A percentile compares a stretch with the other conserved stretches of the same genome.
phyloP scores from a whole-genome alignment of 30 jellyfish, hydroid and myxozoan genomes.

The Aurelia coerulea region DNA sequence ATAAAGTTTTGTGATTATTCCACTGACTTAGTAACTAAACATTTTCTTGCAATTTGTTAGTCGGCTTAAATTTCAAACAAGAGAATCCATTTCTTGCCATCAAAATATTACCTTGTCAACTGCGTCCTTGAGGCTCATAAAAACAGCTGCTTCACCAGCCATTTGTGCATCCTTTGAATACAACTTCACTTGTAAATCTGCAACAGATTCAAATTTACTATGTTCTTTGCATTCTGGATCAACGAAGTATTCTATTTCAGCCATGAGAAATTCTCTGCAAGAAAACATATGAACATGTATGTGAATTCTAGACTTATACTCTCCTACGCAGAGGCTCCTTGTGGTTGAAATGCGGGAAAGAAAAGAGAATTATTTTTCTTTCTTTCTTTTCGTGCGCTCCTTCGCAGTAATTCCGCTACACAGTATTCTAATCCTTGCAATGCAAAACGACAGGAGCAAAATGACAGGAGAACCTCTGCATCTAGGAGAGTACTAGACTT shows the following conservation, averaged over 20 bases:
- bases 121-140: conserved; percentile 81
- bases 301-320: neutral
- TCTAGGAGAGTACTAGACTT: no score
- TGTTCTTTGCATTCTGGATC: conserved; percentile 96
- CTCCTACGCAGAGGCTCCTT: no score
- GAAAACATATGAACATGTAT: neutral
- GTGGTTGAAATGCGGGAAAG: neutral
- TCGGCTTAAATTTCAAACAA: no score
- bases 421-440: no score
- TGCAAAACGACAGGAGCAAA: no score
- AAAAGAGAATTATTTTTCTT: neutral
- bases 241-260: conserved; percentile 97
- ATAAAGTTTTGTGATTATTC: no score
- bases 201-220: conserved; percentile 82
- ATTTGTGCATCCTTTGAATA: conserved; percentile 85
- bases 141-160: conserved; percentile 93
- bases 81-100: no score
- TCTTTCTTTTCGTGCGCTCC: no score
- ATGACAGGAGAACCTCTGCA: no score
- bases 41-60: no score
- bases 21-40: no score
- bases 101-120: conserved; percentile 66
- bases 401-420: no score
- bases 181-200: conserved; percentile 72
- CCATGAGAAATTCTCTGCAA: conserved; percentile 97